phyloP scores from a whole-genome alignment of 2,797 vertebrate species.

The Knipowitschia caucasica region DNA sequence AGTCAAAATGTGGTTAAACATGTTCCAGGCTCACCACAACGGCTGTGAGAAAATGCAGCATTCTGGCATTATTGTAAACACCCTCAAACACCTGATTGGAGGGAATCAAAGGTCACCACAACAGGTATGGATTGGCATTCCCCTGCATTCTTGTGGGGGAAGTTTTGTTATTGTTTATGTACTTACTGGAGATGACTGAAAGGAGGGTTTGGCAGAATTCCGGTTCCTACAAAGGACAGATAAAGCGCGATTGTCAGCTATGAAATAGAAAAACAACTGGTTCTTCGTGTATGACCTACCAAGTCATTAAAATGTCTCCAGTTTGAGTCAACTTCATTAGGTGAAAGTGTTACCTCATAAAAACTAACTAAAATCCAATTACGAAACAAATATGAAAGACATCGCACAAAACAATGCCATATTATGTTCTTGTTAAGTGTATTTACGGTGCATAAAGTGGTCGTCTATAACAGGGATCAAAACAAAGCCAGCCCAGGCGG shows the following conservation, averaged over 20 bases:
- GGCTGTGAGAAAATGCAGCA: constrained; percentile 93
- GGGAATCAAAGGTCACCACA: constrained; percentile 5
- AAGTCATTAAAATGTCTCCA: constrained; percentile 9
- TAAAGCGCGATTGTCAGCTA: constrained; percentile 6
- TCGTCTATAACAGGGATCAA: constrained; percentile 30
- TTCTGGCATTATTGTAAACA: constrained; percentile 92
- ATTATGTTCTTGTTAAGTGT: background rate
- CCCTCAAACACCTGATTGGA: constrained; percentile 85
- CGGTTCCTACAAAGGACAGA: constrained; percentile 57
- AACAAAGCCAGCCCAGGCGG: constrained; percentile 38
- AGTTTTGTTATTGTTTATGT: constrained; percentile 26
- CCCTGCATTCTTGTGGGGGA: background rate
- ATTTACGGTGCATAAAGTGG: background rate
- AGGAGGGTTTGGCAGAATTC: constrained; percentile 64
- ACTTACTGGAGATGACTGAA: constrained; percentile 76
- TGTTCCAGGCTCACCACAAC: constrained; percentile 84
- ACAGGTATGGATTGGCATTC: background rate
- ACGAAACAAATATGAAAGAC: background rate
- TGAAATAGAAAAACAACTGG: constrained; percentile 14
- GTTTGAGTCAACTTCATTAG: background rate
- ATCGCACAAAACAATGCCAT: background rate
- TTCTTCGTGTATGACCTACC: constrained; percentile 19
- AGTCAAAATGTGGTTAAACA: background rate
- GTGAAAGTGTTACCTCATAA: background rate
- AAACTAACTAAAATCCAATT: too few relatives aligned